phyloP scores from a whole-genome alignment of 2,888 invertebrate species.

The Oscheius myriophilus region DNA sequence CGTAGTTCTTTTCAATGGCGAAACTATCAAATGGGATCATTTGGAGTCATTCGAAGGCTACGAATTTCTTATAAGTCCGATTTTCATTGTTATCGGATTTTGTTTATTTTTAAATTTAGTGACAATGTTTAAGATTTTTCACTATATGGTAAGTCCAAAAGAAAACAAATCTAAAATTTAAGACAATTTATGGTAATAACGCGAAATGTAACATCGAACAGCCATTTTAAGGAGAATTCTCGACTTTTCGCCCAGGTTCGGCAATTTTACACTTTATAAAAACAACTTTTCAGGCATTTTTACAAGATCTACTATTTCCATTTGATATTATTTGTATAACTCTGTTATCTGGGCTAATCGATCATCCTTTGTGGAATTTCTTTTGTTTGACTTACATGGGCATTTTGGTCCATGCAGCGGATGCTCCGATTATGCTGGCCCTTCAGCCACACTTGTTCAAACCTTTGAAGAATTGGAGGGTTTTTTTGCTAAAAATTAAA shows the following conservation, averaged over 20 bases:
- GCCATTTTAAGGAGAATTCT: constrained; percentile 3
- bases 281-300: constrained; percentile 4
- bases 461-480: background rate
- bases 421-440: constrained; percentile 9
- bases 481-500: too few species aligned
- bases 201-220: background rate
- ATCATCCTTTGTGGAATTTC: background rate
- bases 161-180: background rate
- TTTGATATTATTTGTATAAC: constrained; percentile 5
- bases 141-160: background rate
- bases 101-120: background rate
- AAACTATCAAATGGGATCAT: too few species aligned
- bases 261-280: background rate
- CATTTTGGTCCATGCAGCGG: background rate
- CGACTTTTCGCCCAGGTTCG: background rate
- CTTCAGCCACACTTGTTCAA: background rate
- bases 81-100: background rate
- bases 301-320: constrained; percentile 4
- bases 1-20: too few species aligned
- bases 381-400: constrained; percentile 1
- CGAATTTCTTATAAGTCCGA: background rate
- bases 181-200: background rate
- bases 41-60: background rate
- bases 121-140: constrained; percentile 2
- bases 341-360: background rate